These are phyloP conservation scores for Catamblyrhynchus diadema DNA, from an alignment of 2,797 vertebrate species.

Conservation along the genomic window DNA sequence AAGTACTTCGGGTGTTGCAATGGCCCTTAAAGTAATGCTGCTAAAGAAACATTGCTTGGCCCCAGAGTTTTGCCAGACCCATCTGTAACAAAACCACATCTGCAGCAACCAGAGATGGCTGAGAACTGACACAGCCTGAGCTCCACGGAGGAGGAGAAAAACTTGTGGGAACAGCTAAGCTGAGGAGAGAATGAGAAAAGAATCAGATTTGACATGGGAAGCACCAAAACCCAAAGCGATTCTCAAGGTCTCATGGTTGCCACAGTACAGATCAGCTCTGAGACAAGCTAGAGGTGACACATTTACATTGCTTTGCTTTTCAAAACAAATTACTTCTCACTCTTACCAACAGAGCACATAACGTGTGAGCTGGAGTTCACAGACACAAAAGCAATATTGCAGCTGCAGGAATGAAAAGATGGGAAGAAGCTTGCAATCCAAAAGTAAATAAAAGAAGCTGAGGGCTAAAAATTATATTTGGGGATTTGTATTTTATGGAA, in stretches of 20 bases:
- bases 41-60: neutral
- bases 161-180: neutral
- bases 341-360: neutral
- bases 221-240: constrained; percentile 22
- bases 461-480: neutral
- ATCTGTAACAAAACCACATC: neutral
- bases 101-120: neutral
- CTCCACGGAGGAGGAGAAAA: neutral
- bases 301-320: neutral
- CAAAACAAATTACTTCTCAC: constrained; percentile 11
- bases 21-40: neutral
- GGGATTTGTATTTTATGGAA: neutral
- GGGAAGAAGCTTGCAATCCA: neutral
- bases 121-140: neutral
- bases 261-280: neutral
- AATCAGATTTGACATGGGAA: neutral
- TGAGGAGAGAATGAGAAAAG: neutral
- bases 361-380: neutral
- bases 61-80: neutral
- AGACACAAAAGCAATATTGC: neutral
- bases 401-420: neutral
- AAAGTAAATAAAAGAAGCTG: neutral
- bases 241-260: constrained; percentile 5
- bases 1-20: neutral
- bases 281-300: neutral